A percentile compares a stretch with the other conserved stretches of the same genome.
Evolutionary conservation across 2,113 vertebrate species (phyloP).

Genomic region (Pollachius pollachius): DNA sequence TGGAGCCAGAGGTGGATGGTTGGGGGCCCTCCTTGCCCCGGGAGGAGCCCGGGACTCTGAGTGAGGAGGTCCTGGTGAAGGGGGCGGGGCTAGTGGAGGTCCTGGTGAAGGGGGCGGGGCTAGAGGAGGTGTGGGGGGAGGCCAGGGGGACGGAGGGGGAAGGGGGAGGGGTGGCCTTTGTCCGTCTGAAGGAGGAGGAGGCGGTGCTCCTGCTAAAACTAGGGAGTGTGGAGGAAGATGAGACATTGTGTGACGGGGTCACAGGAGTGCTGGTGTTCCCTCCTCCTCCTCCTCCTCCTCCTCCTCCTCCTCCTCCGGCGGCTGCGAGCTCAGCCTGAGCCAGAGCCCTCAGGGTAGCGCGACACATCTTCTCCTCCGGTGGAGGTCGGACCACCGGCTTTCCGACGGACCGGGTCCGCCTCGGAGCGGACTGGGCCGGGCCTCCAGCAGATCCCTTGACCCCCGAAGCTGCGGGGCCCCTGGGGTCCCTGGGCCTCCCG

Average conservation of each 20-base stretch:
- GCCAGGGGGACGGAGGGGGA: slow-evolving; percentile 1
- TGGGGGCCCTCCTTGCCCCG: background rate
- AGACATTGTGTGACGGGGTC: slow-evolving; percentile 33
- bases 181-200: slow-evolving; percentile 81
- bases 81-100: background rate
- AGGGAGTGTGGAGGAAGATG: slow-evolving; percentile 60
- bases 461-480: slow-evolving; percentile 46
- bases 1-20: background rate
- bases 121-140: slow-evolving; percentile 11
- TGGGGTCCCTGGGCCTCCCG: slow-evolving; percentile 41
- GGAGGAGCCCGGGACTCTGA: slow-evolving; percentile 34
- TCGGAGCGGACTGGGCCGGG: slow-evolving; percentile 39
- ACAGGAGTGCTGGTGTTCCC: slow-evolving; percentile 44
- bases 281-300: slow-evolving; percentile 23
- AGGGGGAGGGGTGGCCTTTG: slow-evolving; percentile 32
- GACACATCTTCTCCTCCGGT: slow-evolving; percentile 82
- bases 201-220: slow-evolving; percentile 83
- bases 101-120: slow-evolving; percentile 1
- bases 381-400: slow-evolving; percentile 63
- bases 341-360: slow-evolving; percentile 61
- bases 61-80: slow-evolving; percentile 12
- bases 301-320: background rate
- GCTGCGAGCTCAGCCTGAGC: slow-evolving; percentile 28
- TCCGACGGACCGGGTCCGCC: slow-evolving; percentile 51
- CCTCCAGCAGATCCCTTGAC: slow-evolving; percentile 57